Conservation (phyloP, 2,797 vertebrate genomes). For the Thaleichthys pacificus region DNA sequence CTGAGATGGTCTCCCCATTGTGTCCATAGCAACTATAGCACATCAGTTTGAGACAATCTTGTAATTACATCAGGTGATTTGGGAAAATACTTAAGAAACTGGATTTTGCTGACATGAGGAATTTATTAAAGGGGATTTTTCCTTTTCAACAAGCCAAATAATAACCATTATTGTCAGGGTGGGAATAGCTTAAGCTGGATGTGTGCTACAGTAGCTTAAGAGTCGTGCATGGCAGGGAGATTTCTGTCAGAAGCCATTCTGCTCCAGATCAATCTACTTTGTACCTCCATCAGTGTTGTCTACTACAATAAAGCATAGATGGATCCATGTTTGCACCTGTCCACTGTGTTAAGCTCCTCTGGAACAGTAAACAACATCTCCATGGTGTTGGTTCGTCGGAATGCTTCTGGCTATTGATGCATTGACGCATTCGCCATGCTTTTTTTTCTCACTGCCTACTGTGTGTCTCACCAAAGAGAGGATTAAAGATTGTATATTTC, state of each 20-base stretch:
- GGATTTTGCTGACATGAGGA: conserved; percentile 55
- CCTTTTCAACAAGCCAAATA: background rate
- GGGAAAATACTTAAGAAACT: conserved; percentile 46
- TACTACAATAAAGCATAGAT: conserved; percentile 4
- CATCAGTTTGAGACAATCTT: conserved; percentile 24
- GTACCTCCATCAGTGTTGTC: conserved; percentile 43
- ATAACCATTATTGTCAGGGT: background rate
- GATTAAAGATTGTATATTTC: conserved; percentile 11
- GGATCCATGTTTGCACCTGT: background rate
- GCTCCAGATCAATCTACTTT: conserved; percentile 43
- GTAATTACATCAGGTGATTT: conserved; percentile 51
- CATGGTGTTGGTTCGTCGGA: background rate
- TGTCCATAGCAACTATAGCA: too few species aligned
- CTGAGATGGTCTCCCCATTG: background rate
- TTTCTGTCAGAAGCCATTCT: conserved; percentile 59
- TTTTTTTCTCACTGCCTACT: background rate
- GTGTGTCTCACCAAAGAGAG: background rate
- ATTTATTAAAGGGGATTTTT: conserved; percentile 35
- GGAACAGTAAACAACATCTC: conserved; percentile 2
- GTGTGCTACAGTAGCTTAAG: conserved; percentile 52
- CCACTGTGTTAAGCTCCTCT: background rate
- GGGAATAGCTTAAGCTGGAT: conserved; percentile 46
- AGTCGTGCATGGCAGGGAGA: conserved; percentile 43
- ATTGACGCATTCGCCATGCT: conserved; percentile 14
- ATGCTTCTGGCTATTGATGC: background rate